phyloP scores from a whole-genome alignment of 92 coral and sea anemone genomes.

The Porites evermanni region DNA sequence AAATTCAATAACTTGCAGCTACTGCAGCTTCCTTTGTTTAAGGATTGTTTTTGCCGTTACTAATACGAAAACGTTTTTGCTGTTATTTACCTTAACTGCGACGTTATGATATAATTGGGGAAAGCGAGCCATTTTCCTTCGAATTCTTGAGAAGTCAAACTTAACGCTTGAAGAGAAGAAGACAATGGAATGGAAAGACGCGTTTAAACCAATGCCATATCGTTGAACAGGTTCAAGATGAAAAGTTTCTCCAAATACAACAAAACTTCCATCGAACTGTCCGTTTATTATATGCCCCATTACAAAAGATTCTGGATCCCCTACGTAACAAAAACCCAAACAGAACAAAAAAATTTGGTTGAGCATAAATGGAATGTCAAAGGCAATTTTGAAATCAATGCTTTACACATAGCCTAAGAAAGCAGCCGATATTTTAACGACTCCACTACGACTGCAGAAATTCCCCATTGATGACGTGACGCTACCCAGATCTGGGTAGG shows the following conservation, averaged over 20 bases:
- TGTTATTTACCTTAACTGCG: not conserved
- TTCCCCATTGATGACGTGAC: no score
- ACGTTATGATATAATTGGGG: not conserved
- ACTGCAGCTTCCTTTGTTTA: no score
- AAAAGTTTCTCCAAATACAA: slow-evolving; percentile 53
- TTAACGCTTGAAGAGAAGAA: slow-evolving; percentile 60
- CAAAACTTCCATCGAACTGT: slow-evolving; percentile 79
- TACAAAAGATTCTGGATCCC: slow-evolving; percentile 67
- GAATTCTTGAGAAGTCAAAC: slow-evolving; percentile 42
- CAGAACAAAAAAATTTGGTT: not conserved
- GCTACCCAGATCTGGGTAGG: no score
- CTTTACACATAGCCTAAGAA: no score
- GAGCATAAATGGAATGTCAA: not conserved
- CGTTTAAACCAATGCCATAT: slow-evolving; percentile 32
- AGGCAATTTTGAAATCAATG: no score
- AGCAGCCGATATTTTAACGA: no score
- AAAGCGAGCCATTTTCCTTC: slow-evolving; percentile 20
- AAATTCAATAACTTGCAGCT: no score
- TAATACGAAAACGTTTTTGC: not conserved
- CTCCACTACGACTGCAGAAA: no score
- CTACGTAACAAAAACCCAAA: slow-evolving; percentile 35
- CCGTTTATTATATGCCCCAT: slow-evolving; percentile 78
- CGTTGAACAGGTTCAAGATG: slow-evolving; percentile 76
- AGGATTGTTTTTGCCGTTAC: no score
- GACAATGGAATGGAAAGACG: slow-evolving; percentile 70